Evolutionary conservation across 2,797 vertebrate species (phyloP).

Genomic region (Sciurus carolinensis): DNA sequence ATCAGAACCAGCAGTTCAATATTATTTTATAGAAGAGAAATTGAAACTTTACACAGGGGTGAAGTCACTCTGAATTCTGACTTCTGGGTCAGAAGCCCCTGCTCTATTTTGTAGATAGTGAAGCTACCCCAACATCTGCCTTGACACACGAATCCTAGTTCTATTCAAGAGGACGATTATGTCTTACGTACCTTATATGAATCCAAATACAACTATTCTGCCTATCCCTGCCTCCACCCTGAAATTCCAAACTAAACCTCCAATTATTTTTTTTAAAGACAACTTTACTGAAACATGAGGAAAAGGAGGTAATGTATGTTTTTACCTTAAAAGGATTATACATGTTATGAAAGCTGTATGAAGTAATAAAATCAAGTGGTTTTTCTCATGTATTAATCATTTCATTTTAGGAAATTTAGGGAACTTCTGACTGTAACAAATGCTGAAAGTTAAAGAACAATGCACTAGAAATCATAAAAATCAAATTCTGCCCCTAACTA

Average conservation of each 20-base stretch:
- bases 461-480: background rate
- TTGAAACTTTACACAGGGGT: background rate
- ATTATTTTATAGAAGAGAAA: conserved; percentile 26
- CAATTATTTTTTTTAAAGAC: background rate
- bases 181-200: background rate
- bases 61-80: background rate
- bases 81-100: background rate
- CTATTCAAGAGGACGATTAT: background rate
- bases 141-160: background rate
- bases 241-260: conserved; percentile 46
- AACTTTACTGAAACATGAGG: conserved; percentile 17
- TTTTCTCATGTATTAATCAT: conserved; percentile 24
- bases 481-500: background rate
- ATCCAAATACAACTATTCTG: conserved; percentile 13
- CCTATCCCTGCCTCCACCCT: background rate
- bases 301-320: background rate
- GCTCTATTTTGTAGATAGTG: background rate
- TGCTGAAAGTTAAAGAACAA: background rate
- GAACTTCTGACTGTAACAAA: background rate
- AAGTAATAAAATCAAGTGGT: conserved; percentile 37
- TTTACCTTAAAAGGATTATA: background rate
- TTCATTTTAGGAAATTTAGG: conserved; percentile 56
- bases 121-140: background rate
- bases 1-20: background rate
- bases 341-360: conserved; percentile 25